Conservation (phyloP, 2,888 invertebrate species). For the Oeneis ivallda region DNA sequence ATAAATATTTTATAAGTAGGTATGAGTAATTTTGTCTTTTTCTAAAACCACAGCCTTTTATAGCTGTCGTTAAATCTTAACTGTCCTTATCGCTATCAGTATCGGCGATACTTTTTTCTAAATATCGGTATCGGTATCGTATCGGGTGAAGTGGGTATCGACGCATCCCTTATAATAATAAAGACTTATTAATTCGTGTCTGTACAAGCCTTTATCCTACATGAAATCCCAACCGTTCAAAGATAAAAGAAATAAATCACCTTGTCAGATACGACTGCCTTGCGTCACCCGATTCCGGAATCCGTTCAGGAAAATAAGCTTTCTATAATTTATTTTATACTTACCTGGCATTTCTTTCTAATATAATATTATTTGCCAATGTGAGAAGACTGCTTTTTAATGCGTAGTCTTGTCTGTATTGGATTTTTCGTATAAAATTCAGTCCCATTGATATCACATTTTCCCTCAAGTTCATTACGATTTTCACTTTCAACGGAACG, state of each 20-base stretch:
- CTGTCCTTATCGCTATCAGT: no score
- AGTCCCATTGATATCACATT: not conserved
- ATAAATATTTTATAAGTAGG: no score
- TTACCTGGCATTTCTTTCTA: constrained; percentile 37
- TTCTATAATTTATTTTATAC: constrained; percentile 43
- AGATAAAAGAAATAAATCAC: constrained; percentile 77
- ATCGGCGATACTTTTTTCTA: no score
- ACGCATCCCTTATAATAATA: no score
- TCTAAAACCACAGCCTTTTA: no score
- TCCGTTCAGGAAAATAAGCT: constrained; percentile 52
- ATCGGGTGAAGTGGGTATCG: no score
- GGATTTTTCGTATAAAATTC: not conserved
- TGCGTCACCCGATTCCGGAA: constrained; percentile 59
- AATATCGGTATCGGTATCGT: no score
- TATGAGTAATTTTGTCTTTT: no score
- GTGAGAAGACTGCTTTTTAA: not conserved
- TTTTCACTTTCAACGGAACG: not conserved
- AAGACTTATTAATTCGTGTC: constrained; percentile 6
- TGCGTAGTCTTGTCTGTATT: not conserved
- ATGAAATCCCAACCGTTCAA: constrained; percentile 64
- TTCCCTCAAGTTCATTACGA: no score
- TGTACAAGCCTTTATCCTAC: constrained; percentile 56
- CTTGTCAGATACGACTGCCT: constrained; percentile 69
- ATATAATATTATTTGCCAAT: constrained; percentile 14
- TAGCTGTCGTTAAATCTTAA: no score